phyloP scores from a whole-genome alignment of 2,113 vertebrate genomes.

The Nycticryphes semicollaris region DNA sequence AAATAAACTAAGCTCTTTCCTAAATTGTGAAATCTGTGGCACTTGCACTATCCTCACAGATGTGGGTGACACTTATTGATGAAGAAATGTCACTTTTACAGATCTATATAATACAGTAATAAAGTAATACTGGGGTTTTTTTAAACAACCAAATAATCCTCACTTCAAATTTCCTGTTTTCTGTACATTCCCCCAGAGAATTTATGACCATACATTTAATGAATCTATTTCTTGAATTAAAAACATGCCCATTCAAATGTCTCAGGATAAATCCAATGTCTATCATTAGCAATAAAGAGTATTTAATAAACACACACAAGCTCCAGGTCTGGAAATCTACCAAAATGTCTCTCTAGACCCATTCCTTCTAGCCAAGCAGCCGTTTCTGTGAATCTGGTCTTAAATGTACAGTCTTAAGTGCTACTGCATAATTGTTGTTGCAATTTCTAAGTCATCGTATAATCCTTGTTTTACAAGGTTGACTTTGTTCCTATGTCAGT shows the following conservation, averaged over 20 bases:
- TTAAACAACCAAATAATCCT: not conserved
- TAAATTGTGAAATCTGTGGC: not conserved
- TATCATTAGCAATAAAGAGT: slow-evolving; percentile 6
- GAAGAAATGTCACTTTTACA: not conserved
- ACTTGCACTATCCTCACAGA: not conserved
- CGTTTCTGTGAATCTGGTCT: not conserved
- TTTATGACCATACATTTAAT: not conserved
- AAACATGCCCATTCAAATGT: not conserved
- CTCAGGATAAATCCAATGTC: not conserved
- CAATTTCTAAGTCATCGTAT: not conserved
- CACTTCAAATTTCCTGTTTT: not conserved
- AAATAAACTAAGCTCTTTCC: not conserved
- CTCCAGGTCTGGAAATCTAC: not conserved
- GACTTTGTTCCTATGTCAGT: not conserved
- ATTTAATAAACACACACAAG: not conserved
- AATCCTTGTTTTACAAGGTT: not conserved
- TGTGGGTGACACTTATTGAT: not conserved
- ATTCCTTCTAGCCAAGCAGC: not conserved
- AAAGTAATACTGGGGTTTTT: not conserved
- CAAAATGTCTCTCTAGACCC: not conserved
- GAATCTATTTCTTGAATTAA: not conserved
- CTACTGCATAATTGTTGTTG: not conserved
- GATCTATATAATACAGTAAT: not conserved
- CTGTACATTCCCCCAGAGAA: not conserved
- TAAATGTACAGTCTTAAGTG: not conserved